Percentiles rank a stretch among this genome's conserved stretches.
Conservation (phyloP, 2,797 vertebrate genomes). For the Phylloscopus collybita region DNA sequence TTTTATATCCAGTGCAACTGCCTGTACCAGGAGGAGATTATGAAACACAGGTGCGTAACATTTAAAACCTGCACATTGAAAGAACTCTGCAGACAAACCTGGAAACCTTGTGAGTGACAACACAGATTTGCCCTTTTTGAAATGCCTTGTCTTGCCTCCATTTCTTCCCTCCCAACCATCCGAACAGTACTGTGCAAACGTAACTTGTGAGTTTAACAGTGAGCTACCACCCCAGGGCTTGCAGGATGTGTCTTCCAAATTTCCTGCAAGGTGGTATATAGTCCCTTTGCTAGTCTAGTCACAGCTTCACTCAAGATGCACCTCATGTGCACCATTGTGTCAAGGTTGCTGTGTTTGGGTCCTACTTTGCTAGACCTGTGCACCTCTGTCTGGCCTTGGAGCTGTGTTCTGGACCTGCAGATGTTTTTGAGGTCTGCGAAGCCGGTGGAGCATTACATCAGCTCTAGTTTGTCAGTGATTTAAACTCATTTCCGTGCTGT, state of each 20-base stretch:
- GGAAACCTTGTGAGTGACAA: background rate
- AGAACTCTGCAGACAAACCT: background rate
- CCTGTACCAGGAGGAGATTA: background rate
- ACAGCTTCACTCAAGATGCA: background rate
- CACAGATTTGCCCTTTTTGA: background rate
- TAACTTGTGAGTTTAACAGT: background rate
- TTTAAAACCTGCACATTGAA: background rate
- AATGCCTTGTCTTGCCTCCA: background rate
- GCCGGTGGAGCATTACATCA: background rate
- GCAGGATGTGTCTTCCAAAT: background rate
- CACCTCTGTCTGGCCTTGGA: background rate
- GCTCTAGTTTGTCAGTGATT: background rate
- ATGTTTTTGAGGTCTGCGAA: background rate
- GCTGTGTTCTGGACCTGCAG: background rate
- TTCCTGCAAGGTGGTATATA: background rate
- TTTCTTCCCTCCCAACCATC: background rate
- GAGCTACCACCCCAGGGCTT: background rate
- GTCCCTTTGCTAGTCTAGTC: background rate
- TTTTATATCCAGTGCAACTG: background rate
- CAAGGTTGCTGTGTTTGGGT: background rate
- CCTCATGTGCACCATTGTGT: fast-evolving
- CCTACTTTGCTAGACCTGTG: background rate
- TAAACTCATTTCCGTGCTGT: background rate
- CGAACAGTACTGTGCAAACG: background rate
- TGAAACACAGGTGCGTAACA: background rate